Evolutionary conservation across 1,140 invertebrate species (phyloP), one percentile per base, ranked within the genome.

Genomic region (Trypoxylus dichotomus): DNA sequence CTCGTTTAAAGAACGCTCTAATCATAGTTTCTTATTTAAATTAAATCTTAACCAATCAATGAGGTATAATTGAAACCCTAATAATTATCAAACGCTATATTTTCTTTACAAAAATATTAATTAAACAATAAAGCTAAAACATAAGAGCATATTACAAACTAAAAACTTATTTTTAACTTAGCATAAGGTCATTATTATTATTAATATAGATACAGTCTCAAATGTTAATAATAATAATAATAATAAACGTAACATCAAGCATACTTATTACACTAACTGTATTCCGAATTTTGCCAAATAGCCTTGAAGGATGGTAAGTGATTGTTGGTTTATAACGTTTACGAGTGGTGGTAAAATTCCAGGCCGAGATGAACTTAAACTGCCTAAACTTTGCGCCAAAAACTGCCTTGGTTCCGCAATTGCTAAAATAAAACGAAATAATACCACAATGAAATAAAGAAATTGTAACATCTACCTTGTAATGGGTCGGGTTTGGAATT

Each of bases 401-500:
- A 92, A 91, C 13, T 93, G 86, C 82, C 93, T 90, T 0, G 92
- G 89, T 84, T 96, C 93, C 0, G 88, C 83, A 29, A 95, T 86
- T 79, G 87, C 90, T 91, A 83, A 5, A 86, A 81, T 24, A 68
- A 6, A 68, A 27, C 10, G 24, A 81, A 82, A 82, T 83, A 77
- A 54, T 32, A 77, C 21, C n/a, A 82, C 78, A 37, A 5, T 7
- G 5, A 7, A 86, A 81, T 24, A 37, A 68, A 10, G 24, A 27
- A 13, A 82, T 82, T 76, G 47, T 32, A 77, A 37, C n/a, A 82
- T 78, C 43, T 77, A 84, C 84, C 83, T 82, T 84, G 80, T 75
- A 90, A 90, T 21, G 93, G 93, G 88, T 98, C 96, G 78, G 90
- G 87, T 79, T 91, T 89, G 32, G 89, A 87, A 85, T 92, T 93